Evolutionary conservation across 2,113 vertebrate species (phyloP).

Genomic region (Pachyramphus minor): DNA sequence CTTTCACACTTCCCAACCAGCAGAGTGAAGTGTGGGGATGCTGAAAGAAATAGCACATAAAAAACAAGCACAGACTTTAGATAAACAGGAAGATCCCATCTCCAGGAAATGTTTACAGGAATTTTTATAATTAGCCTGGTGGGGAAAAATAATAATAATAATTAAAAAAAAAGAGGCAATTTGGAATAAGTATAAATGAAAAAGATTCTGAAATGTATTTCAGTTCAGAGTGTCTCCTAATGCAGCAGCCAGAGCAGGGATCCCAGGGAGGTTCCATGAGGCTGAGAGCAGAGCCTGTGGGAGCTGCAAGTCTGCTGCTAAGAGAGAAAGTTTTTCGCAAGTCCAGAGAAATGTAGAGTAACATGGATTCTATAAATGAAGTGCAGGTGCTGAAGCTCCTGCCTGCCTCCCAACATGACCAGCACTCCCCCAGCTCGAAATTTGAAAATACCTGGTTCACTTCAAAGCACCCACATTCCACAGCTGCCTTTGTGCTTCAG

Average conservation of each 20-base stretch:
- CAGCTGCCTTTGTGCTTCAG: background rate
- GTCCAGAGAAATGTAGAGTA: background rate
- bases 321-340: background rate
- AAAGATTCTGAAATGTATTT: background rate
- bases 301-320: background rate
- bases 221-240: background rate
- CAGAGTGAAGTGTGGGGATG: background rate
- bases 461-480: background rate
- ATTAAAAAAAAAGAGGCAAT: background rate
- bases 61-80: background rate
- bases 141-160: no score
- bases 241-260: background rate
- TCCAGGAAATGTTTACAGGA: background rate
- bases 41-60: background rate
- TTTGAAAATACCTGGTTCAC: background rate
- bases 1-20: slow-evolving; percentile 40
- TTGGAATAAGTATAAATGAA: background rate
- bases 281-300: background rate
- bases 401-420: background rate
- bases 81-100: background rate
- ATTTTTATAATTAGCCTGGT: background rate
- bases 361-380: background rate
- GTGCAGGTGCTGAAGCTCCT: background rate
- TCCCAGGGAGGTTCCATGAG: background rate
- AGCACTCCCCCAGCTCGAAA: background rate